Evolutionary conservation across 2,797 vertebrate species (phyloP).

Genomic region (Loriculus beryllinus): DNA sequence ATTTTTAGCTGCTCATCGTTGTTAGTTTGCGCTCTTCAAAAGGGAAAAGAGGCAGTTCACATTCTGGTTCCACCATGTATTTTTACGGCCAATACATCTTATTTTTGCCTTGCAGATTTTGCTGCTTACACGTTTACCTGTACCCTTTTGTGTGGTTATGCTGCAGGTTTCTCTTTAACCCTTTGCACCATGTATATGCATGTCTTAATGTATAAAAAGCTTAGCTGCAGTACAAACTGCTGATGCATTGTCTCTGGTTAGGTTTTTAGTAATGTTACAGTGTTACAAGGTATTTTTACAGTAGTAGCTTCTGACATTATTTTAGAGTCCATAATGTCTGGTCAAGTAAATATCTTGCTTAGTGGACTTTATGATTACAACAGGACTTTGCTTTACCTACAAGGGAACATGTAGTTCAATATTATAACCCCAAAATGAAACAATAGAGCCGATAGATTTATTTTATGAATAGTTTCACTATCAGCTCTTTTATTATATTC

Average conservation of each 20-base stretch:
- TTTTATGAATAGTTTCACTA: not conserved
- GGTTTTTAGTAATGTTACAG: not conserved
- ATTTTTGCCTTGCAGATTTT: not conserved
- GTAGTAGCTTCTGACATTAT: not conserved
- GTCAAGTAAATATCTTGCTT: not conserved
- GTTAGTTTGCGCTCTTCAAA: not conserved
- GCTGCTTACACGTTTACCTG: not conserved
- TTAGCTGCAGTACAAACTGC: not conserved
- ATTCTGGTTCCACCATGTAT: not conserved
- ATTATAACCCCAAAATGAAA: not conserved
- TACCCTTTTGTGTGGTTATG: rapidly evolving
- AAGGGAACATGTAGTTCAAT: not conserved
- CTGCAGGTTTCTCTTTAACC: not conserved
- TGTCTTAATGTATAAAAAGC: not conserved
- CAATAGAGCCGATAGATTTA: not conserved
- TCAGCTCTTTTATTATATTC: not conserved
- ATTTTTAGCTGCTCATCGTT: not conserved
- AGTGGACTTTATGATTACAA: not conserved
- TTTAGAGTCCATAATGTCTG: not conserved
- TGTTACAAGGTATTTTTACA: not conserved
- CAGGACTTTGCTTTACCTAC: not conserved
- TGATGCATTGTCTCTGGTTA: not conserved
- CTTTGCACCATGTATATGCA: not conserved
- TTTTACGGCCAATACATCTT: not conserved
- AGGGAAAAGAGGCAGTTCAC: not conserved